Evolutionary conservation across 2,113 vertebrate genomes (phyloP).

Genomic region (Thalassoma bifasciatum): DNA sequence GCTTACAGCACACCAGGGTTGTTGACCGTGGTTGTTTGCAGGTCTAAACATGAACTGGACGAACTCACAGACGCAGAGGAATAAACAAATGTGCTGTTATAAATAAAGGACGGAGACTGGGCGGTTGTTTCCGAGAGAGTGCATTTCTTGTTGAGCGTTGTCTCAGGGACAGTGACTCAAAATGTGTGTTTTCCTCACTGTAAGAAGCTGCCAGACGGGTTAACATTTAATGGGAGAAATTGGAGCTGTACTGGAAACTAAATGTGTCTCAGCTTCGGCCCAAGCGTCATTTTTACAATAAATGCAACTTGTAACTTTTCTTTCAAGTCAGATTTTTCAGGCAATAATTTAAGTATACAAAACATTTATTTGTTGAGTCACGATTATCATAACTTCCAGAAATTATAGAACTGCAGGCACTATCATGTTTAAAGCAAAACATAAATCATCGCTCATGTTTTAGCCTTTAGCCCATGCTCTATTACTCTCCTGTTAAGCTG

Average conservation of each 20-base stretch:
- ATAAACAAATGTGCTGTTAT: slow-evolving; percentile 24
- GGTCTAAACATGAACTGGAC: slow-evolving; percentile 28
- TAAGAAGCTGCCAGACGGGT: background rate
- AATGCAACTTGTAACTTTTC: too few relatives aligned
- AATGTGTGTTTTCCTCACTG: background rate
- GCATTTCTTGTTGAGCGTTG: slow-evolving; percentile 16
- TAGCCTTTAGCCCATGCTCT: too few relatives aligned
- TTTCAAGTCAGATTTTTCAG: too few relatives aligned
- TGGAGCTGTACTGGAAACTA: background rate
- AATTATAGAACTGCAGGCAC: too few relatives aligned
- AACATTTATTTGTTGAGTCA: too few relatives aligned
- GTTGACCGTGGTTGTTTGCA: slow-evolving; percentile 39
- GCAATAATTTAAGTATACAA: too few relatives aligned
- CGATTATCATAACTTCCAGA: too few relatives aligned
- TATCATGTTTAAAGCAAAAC: too few relatives aligned
- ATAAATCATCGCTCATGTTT: too few relatives aligned
- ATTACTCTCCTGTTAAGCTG: too few relatives aligned
- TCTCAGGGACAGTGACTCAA: background rate
- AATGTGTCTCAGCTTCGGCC: background rate
- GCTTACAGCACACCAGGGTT: slow-evolving; percentile 28
- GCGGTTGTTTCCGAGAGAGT: slow-evolving; percentile 18
- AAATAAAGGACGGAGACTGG: slow-evolving; percentile 47
- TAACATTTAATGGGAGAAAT: background rate
- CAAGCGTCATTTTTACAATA: too few relatives aligned
- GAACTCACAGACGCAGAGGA: background rate